Percentiles rank a stretch among this genome's conserved stretches.
Evolutionary conservation across 2,797 vertebrate genomes (phyloP).

Genomic region (Enteromius fasciolatus): DNA sequence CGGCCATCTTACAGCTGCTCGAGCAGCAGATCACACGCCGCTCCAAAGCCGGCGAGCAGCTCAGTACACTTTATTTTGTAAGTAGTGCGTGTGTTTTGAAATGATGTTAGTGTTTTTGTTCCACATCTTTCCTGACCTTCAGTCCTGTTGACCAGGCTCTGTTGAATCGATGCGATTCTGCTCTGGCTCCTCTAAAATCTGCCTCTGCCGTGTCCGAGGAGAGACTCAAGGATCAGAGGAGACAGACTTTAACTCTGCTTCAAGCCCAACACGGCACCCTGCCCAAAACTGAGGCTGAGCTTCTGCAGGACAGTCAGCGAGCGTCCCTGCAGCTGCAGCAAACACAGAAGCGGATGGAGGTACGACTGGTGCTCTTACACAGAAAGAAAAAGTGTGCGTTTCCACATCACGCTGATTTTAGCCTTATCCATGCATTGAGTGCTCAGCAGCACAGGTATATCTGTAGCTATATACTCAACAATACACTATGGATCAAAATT

Average conservation of each 20-base stretch:
- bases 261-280: constrained; percentile 51
- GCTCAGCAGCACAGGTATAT: too few relatives aligned
- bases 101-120: not conserved
- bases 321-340: constrained; percentile 68
- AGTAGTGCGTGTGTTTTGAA: not conserved
- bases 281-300: constrained; percentile 53
- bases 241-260: constrained; percentile 74
- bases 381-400: too few relatives aligned
- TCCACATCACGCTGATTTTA: too few relatives aligned
- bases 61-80: constrained; percentile 62
- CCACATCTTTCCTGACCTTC: not conserved
- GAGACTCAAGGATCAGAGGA: constrained; percentile 67
- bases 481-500: too few relatives aligned
- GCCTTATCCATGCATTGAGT: too few relatives aligned
- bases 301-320: constrained; percentile 71
- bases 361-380: constrained; percentile 50
- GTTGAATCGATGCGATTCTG: constrained; percentile 13
- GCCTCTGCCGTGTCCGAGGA: not conserved
- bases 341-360: constrained; percentile 71
- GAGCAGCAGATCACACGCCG: constrained; percentile 52
- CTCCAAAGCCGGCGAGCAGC: not conserved
- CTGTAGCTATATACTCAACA: too few relatives aligned
- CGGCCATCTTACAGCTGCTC: constrained; percentile 58
- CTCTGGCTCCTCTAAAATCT: not conserved
- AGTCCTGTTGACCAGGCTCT: constrained; percentile 28